Percentiles rank a stretch among this genome's conserved stretches.
phyloP scores from a whole-genome alignment of 1,140 invertebrate species.

The Drosophila watanabei region DNA sequence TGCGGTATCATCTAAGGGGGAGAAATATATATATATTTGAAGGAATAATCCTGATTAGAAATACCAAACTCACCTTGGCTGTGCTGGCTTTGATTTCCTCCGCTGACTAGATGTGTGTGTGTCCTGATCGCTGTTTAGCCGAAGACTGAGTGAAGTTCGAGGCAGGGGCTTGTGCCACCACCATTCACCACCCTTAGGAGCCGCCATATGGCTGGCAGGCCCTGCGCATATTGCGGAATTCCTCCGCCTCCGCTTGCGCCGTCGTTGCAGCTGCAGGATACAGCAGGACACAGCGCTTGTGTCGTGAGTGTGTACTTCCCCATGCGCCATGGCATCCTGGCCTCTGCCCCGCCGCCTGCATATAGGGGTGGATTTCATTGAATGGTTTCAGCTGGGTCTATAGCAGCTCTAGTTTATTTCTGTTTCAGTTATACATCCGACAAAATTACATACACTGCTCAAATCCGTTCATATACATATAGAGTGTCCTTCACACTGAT shows the following conservation, averaged over 20 bases:
- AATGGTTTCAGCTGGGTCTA: slow-evolving; percentile 57
- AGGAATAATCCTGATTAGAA: too few relatives aligned
- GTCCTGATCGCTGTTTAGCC: slow-evolving; percentile 54
- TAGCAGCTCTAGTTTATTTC: slow-evolving; percentile 54
- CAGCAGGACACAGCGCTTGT: slow-evolving; percentile 29
- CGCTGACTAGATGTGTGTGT: slow-evolving; percentile 62
- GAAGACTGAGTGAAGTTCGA: slow-evolving; percentile 60
- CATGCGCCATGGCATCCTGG: slow-evolving; percentile 32
- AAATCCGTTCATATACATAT: slow-evolving; percentile 23
- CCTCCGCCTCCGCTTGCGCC: slow-evolving; percentile 51
- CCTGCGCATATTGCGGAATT: slow-evolving; percentile 80
- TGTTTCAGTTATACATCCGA: slow-evolving; percentile 43
- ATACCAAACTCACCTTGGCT: slow-evolving; percentile 10
- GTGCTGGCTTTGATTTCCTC: slow-evolving; percentile 41
- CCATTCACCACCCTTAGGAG: slow-evolving; percentile 56
- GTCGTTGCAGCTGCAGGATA: slow-evolving; percentile 45
- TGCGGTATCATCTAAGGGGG: slow-evolving; percentile 58
- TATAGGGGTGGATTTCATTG: slow-evolving; percentile 54
- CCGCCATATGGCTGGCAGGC: slow-evolving; percentile 72
- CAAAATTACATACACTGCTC: slow-evolving; percentile 47
- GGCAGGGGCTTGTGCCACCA: slow-evolving; percentile 51
- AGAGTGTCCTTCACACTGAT: slow-evolving; percentile 32
- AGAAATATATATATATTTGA: too few relatives aligned
- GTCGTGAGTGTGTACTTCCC: slow-evolving; percentile 5
- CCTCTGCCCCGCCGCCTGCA: slow-evolving; percentile 1